Evolutionary conservation across 1,140 invertebrate genomes (phyloP).

Genomic region (Calephelis virginiensis): DNA sequence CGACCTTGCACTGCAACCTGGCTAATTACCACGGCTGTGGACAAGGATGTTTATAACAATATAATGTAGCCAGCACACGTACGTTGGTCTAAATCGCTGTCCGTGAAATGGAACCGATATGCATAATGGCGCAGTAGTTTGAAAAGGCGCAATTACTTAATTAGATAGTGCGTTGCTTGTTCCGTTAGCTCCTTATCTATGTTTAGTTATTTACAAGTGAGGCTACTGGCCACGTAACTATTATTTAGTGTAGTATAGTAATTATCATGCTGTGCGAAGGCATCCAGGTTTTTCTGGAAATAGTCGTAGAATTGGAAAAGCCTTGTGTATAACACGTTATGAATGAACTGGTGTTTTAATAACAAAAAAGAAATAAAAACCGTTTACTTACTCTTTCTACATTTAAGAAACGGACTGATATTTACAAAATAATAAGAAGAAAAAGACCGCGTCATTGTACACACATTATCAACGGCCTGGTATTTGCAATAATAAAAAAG

Average conservation of each 20-base stretch:
- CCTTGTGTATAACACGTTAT: too few species aligned
- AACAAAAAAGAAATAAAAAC: too few species aligned
- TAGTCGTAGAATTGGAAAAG: too few species aligned
- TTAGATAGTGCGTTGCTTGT: slow-evolving; percentile 16
- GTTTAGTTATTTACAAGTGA: slow-evolving; percentile 18
- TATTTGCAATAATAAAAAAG: too few species aligned
- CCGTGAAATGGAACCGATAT: slow-evolving; percentile 35
- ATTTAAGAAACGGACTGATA: too few species aligned
- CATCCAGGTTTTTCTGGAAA: background rate
- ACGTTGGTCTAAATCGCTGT: slow-evolving; percentile 33
- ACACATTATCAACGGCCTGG: too few species aligned
- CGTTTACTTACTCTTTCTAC: too few species aligned
- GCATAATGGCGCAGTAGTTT: slow-evolving; percentile 30
- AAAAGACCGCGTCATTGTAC: too few species aligned
- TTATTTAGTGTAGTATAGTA: background rate
- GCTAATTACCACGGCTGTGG: slow-evolving; percentile 6
- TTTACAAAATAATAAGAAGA: too few species aligned
- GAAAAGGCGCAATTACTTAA: slow-evolving; percentile 34
- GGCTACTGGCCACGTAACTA: slow-evolving; percentile 14
- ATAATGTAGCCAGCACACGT: slow-evolving; percentile 5
- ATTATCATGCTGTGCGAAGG: background rate
- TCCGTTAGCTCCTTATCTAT: slow-evolving; percentile 19
- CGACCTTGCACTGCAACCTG: slow-evolving; percentile 1
- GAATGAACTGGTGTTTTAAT: too few species aligned
- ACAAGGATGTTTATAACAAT: slow-evolving; percentile 14